Evolutionary conservation across 2,888 invertebrate genomes (phyloP).

Genomic region (Willowsia nigromaculata): DNA sequence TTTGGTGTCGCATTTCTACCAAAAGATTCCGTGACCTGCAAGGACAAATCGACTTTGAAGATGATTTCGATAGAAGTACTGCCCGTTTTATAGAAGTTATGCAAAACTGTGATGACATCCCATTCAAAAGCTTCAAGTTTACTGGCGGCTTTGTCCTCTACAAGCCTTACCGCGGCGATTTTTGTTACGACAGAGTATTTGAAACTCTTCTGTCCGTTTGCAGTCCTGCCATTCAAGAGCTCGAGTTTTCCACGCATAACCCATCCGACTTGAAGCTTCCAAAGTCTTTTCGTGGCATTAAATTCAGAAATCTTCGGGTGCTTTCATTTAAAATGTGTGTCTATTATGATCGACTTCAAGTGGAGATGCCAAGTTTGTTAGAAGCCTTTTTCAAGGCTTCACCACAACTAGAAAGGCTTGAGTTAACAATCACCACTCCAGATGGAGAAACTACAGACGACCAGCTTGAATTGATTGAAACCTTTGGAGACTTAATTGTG

Average conservation of each 20-base stretch:
- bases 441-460: conserved; percentile 49
- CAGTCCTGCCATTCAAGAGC: conserved; percentile 38
- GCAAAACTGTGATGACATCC: conserved; percentile 37
- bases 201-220: conserved; percentile 44
- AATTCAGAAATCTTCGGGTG: conserved; percentile 23
- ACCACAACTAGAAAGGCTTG: conserved; percentile 23
- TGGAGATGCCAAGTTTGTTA: conserved; percentile 45
- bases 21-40: conserved; percentile 36
- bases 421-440: conserved; percentile 31
- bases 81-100: conserved; percentile 57
- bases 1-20: conserved; percentile 49
- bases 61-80: conserved; percentile 51
- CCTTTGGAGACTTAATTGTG: conserved; percentile 53
- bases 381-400: conserved; percentile 25
- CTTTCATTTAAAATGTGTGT: conserved; percentile 57
- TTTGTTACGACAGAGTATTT: conserved; percentile 44
- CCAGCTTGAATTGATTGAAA: conserved; percentile 47
- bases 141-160: conserved; percentile 58
- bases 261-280: conserved; percentile 53
- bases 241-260: conserved; percentile 56
- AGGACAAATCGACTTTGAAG: conserved; percentile 54
- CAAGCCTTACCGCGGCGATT: conserved; percentile 48
- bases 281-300: conserved; percentile 2
- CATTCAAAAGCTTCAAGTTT: conserved; percentile 60
- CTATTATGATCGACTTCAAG: conserved; percentile 40